phyloP scores from a whole-genome alignment of 2,888 invertebrate genomes.

The Vannuccia rotundouncinata region DNA sequence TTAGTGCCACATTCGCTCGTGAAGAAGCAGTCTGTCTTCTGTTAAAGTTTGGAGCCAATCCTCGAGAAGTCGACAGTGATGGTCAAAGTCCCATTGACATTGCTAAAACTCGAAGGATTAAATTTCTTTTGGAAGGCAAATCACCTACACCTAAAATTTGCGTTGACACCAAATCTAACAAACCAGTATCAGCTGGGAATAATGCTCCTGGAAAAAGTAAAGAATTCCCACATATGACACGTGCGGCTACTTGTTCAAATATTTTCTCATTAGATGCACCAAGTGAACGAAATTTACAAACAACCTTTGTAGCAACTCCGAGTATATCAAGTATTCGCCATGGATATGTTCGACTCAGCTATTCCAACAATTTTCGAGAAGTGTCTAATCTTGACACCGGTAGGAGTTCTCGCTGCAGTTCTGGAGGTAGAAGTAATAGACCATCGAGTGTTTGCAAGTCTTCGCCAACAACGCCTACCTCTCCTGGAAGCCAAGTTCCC shows the following conservation, averaged over 20 bases:
- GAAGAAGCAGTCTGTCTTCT: slow-evolving; percentile 27
- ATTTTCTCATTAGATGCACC: not conserved
- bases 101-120: slow-evolving; percentile 45
- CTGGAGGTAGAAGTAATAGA: not conserved
- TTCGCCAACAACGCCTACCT: not conserved
- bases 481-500: not conserved
- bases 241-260: not conserved
- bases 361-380: slow-evolving; percentile 2
- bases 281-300: not conserved
- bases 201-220: not conserved
- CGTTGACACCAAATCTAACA: not conserved
- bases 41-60: slow-evolving; percentile 12
- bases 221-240: not conserved
- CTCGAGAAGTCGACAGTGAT: slow-evolving; percentile 46
- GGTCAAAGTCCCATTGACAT: slow-evolving; percentile 51
- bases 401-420: not conserved
- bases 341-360: not conserved
- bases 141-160: not conserved
- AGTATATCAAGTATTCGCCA: slow-evolving; percentile 5
- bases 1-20: slow-evolving; percentile 15
- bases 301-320: not conserved
- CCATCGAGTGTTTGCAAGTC: not conserved
- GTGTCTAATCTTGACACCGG: not conserved
- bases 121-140: slow-evolving; percentile 18
- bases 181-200: slow-evolving; percentile 1